Evolutionary conservation across 2,888 invertebrate species (phyloP), one percentile per base, ranked within the genome.

Genomic region (Tipula unca): DNA sequence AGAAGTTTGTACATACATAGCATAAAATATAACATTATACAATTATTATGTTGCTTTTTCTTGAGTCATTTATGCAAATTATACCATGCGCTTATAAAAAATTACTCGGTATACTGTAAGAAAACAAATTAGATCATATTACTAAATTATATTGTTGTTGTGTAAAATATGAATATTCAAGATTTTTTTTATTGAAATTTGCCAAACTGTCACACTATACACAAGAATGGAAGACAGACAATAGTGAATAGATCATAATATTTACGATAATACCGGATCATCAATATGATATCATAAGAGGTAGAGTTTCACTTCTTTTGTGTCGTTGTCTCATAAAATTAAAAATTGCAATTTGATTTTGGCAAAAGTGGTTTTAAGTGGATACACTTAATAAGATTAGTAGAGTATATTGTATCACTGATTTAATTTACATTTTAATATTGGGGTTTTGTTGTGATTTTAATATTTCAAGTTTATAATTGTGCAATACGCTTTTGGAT

Each of bases 21-120:
- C 69, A 69, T 69, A 69, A 69, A 69, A 69, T 54, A 54, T 6
- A 54, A 54, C 48, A 54, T 48, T 3, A 48, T 48, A 39, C 10
- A 48, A n/a, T n/a, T 48, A 25, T 69, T 69, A 69, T 48, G 48
- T 48, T 48, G 48, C n/a, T 48, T 17, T 48, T 48, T 69, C 69
- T 69, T 69, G 69, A 69, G 69, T 69, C 69, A 69, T 69, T n/a
- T 69, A 69, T 69, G 69, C 69, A 48, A 48, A 48, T 48, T 48
- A 48, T 48, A 48, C 48, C 48, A 48, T 48, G n/a, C 48, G 14
- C n/a, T 48, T 48, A 48, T 69, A 69, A 69, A 10, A 69, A 69
- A 69, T 69, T 25, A 69, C 25, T 69, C 69, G 69, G 25, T 69
- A 10, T 69, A 69, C 3, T 69, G 69, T 25, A 69, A 25, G 5